Base-by-base conservation (phyloP, 2,113 vertebrate genomes). In the Notothenia coriiceps region DNA sequence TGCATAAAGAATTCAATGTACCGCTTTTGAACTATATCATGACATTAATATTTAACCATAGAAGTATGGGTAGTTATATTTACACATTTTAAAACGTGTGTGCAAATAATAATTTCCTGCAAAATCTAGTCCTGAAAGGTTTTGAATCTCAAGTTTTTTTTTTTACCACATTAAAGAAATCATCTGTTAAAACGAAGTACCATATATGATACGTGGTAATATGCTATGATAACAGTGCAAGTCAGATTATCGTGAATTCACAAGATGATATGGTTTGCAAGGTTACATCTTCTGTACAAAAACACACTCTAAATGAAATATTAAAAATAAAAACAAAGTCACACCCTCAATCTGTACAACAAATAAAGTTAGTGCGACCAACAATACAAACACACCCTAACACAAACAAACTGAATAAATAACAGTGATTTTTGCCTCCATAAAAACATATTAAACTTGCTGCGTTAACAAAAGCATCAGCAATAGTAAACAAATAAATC, bases 1-100 rank as follows among this genome's bases (percentile, higher is more conserved):
- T 96, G 95, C 96, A 96, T 95, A 96, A 93, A 95, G 93, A 95
- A 95, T 96, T 96, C 94, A 79, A 85, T 54, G 57, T 11, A 10
- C 18, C 66, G 69, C 20, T 0, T 74, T 78, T 56, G n/a, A 22
- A 70, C 15, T 33, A 52, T 22, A 64, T 80, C 35, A 65, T 72
- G 54, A 33, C 47, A 72, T 69, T 81, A 65, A 61, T 60, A 35
- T 79, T 57, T 52, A 25, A 14, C 29, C 29, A 29, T 29, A 29
- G 4, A 29, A 29, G 22, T 40, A 63, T 49, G 55, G 51, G 49
- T 43, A 10, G 55, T 83, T 62, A 54, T 2, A 69, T 62, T 71
- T 72, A 10, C 54, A 54, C 33, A 49, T 75, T 78, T 87, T 55
- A 55, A 72, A 74, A 70, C 0, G 46, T 74, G 46, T 74, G 81